Conservation (phyloP, 2,113 vertebrate species). For the Paedocypris sp. region DNA sequence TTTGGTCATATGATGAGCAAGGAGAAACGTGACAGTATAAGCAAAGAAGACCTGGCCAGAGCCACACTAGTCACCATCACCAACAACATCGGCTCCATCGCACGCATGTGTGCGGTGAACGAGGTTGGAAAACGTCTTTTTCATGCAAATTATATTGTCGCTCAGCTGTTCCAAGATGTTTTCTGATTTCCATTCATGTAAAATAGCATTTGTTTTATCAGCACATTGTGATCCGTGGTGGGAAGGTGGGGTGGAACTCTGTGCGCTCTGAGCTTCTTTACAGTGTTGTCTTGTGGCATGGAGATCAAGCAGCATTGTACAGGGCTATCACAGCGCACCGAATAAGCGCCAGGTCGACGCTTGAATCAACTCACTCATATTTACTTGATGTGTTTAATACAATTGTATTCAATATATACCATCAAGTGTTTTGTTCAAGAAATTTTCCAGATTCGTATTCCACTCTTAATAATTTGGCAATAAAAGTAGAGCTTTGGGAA, state of each 20-base stretch:
- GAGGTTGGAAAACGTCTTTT: slow-evolving; percentile 54
- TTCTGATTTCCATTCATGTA: no score
- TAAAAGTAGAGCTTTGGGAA: background rate
- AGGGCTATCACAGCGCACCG: slow-evolving; percentile 81
- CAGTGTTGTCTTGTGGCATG: slow-evolving; percentile 75
- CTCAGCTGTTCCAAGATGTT: background rate
- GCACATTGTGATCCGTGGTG: no score
- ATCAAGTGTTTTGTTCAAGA: no score
- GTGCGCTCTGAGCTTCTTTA: slow-evolving; percentile 73
- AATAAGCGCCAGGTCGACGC: background rate
- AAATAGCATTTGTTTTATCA: background rate
- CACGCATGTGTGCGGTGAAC: slow-evolving; percentile 78
- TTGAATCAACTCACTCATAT: no score
- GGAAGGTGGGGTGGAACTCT: slow-evolving; percentile 33
- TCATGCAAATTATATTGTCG: background rate
- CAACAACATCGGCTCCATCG: slow-evolving; percentile 82
- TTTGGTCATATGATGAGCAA: slow-evolving; percentile 87
- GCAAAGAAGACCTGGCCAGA: slow-evolving; percentile 78
- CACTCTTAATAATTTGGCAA: background rate
- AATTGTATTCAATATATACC: no score
- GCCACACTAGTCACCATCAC: slow-evolving; percentile 83
- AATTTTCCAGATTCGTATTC: no score
- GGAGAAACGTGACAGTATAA: slow-evolving; percentile 79
- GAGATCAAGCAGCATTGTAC: slow-evolving; percentile 92
- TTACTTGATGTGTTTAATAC: no score